Evolutionary conservation across 2,797 vertebrate genomes (phyloP), one percentile per base, ranked within the genome.

Genomic region (Carapus acus): DNA sequence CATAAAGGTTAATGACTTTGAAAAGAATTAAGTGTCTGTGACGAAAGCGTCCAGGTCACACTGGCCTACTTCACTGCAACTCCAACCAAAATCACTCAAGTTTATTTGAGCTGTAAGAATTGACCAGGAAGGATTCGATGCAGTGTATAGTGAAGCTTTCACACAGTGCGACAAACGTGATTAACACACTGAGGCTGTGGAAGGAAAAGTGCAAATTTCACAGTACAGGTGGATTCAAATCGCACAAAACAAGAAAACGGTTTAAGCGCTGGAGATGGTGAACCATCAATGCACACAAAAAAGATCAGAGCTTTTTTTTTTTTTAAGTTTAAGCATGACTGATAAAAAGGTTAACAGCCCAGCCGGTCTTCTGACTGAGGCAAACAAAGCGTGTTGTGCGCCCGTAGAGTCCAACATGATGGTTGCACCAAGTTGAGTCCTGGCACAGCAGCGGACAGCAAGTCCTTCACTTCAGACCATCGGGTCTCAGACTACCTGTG

Each of bases 271-370:
- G 13, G 2, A 15, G 1, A 36, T 36, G 3, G 34, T 36, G 34
- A 36, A 36, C 8, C 13, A 53, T 54, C 54, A 34, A 54, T 62
- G 63, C 49, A 45, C 57, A 53, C 20, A 66, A n/a, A n/a, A n/a
- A n/a, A n/a, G n/a, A n/a, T n/a, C n/a, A n/a, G n/a, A n/a, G n/a
- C n/a, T n/a, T n/a, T n/a, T n/a, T n/a, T n/a, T n/a, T n/a, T n/a
- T n/a, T n/a, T n/a, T n/a, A n/a, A n/a, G n/a, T n/a, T n/a, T 13
- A 33, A 70, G 58, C 62, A 47, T 52, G 55, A 56, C 65, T 42
- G 38, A 56, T 39, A 71, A 49, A n/a, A 43, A 3, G 44, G 68
- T 49, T 15, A 52, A 55, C 55, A 43, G 50, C 22, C 49, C 23
- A n/a, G 47, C 19, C 2, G 1, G 6, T 56, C 55, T 43, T 67